These are phyloP conservation scores for Ornithoptera priamus DNA, from an alignment of 2,888 invertebrate genomes.

Conservation along the genomic window DNA sequence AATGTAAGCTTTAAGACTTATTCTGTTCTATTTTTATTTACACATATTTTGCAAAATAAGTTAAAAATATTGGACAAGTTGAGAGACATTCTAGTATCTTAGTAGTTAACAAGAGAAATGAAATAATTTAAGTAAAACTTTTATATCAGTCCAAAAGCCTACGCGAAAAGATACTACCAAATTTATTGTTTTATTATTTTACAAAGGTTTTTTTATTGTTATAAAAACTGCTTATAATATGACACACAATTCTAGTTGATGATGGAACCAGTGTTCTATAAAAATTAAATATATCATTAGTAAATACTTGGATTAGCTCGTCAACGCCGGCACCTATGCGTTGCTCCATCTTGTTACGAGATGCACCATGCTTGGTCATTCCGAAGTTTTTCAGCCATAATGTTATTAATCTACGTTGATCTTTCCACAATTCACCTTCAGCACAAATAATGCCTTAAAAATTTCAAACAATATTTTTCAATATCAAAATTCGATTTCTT, in stretches of 20 bases:
- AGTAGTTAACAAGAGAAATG: no score
- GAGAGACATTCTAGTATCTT: no score
- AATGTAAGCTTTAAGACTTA: background rate
- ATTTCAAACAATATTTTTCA: background rate
- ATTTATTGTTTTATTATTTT: no score
- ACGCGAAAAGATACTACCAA: no score
- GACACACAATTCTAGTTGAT: no score
- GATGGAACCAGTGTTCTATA: no score
- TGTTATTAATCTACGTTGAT: conserved; percentile 87
- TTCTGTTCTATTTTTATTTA: no score
- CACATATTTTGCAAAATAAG: background rate
- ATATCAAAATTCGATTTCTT: background rate
- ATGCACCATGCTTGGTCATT: conserved; percentile 82
- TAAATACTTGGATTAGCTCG: conserved; percentile 80
- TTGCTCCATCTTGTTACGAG: conserved; percentile 82
- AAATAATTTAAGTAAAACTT: no score
- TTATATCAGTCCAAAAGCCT: no score
- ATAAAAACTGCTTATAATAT: no score
- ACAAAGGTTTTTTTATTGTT: no score
- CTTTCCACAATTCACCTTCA: conserved; percentile 89
- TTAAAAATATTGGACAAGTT: background rate
- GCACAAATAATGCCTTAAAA: conserved; percentile 88
- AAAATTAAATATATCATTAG: background rate
- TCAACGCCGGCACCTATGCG: conserved; percentile 82
- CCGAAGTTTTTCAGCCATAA: conserved; percentile 87